Conservation (phyloP, 1,140 invertebrate species). For the Heliothis virescens region DNA sequence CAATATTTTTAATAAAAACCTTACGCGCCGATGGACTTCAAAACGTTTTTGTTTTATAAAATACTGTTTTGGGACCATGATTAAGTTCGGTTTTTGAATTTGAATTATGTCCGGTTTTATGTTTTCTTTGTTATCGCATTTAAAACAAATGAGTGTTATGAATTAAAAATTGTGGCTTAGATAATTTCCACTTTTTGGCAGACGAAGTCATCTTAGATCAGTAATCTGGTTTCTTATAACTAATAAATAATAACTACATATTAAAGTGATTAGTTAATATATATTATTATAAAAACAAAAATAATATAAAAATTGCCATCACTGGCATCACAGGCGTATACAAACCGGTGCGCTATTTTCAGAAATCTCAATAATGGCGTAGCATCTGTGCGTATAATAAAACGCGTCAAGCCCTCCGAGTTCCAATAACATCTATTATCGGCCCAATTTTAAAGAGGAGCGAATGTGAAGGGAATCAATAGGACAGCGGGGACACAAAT, state of each 20-base stretch:
- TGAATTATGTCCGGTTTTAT: conserved; percentile 5
- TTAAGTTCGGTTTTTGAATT: conserved; percentile 36
- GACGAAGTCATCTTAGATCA: too few species aligned
- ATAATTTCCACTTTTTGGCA: too few species aligned
- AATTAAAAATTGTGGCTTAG: neutral
- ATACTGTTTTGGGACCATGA: conserved; percentile 42
- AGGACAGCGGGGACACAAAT: conserved; percentile 65
- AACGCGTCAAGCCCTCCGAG: conserved; percentile 61
- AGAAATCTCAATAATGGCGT: conserved; percentile 61
- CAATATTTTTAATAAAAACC: conserved; percentile 65
- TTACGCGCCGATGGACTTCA: conserved; percentile 52
- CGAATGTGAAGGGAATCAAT: conserved; percentile 74
- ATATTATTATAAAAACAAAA: too few species aligned
- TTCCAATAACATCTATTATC: conserved; percentile 70
- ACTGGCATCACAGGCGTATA: neutral
- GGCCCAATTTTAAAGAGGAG: conserved; percentile 70
- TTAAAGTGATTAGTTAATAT: too few species aligned
- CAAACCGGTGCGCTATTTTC: conserved; percentile 44
- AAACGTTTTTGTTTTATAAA: conserved; percentile 51
- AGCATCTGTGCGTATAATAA: conserved; percentile 60
- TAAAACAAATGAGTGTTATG: neutral
- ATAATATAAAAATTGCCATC: neutral
- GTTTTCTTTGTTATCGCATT: conserved; percentile 3
- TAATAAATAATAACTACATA: too few species aligned
- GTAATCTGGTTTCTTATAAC: too few species aligned